Conservation (phyloP, 1,140 invertebrate genomes). For the Eriosoma lanigerum region DNA sequence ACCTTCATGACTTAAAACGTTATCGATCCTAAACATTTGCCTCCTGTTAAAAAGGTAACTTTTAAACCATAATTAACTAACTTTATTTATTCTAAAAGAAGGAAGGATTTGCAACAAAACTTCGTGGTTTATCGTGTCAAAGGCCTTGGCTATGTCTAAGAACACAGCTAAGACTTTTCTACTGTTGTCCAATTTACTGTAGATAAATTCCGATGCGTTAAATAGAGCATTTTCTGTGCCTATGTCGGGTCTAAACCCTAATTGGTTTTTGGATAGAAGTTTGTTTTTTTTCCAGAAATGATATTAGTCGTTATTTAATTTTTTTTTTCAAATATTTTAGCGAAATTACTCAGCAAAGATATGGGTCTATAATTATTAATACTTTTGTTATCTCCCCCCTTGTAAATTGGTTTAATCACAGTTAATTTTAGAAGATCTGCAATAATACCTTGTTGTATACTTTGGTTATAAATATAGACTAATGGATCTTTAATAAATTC, state of each 20-base stretch:
- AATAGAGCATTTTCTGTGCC: constrained; percentile 39
- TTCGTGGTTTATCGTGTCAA: constrained; percentile 50
- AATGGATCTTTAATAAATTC: neutral
- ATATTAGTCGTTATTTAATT: constrained; percentile 26
- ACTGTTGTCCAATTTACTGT: neutral
- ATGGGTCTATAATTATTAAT: neutral
- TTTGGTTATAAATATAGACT: neutral
- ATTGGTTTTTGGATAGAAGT: constrained; percentile 38
- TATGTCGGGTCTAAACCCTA: constrained; percentile 29
- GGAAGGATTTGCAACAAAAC: constrained; percentile 48
- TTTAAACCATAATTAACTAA: constrained; percentile 22
- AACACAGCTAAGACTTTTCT: constrained; percentile 34
- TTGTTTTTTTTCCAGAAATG: constrained; percentile 7
- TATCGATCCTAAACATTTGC: constrained; percentile 25
- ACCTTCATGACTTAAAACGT: neutral
- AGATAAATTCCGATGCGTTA: neutral
- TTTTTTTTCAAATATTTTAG: constrained; percentile 49
- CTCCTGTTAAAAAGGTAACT: constrained; percentile 23
- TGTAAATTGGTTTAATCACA: neutral
- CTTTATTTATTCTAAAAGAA: constrained; percentile 2
- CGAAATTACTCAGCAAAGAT: neutral
- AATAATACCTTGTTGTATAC: neutral
- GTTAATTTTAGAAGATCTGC: neutral
- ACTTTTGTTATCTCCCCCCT: neutral
- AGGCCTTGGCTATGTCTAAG: constrained; percentile 51